These are phyloP conservation scores for Myrmecophaga tridactyla DNA, from an alignment of 2,113 vertebrate genomes.

Conservation along the genomic window DNA sequence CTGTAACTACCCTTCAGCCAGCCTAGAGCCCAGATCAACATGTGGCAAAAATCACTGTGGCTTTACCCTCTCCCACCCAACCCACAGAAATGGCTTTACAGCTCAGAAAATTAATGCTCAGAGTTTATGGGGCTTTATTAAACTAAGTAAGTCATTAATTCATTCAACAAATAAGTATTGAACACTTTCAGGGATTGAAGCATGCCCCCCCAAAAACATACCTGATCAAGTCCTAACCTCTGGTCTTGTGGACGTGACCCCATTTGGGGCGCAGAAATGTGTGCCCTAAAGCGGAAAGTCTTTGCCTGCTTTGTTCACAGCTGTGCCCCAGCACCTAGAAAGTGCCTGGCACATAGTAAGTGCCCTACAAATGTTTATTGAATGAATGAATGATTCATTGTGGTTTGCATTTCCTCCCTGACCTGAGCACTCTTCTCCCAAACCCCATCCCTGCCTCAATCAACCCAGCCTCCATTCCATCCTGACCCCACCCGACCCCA, in stretches of 20 bases:
- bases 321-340: not conserved
- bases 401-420: not conserved
- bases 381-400: not conserved
- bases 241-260: too few relatives aligned
- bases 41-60: not conserved
- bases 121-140: not conserved
- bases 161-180: not conserved
- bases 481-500: too few relatives aligned
- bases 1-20: not conserved
- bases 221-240: too few relatives aligned
- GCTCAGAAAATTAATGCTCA: not conserved
- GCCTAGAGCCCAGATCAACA: not conserved
- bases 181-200: not conserved
- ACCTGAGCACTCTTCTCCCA: not conserved
- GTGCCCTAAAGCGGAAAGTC: not conserved
- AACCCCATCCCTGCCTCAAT: not conserved
- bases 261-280: not conserved
- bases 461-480: not conserved
- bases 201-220: too few relatives aligned
- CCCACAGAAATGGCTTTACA: not conserved
- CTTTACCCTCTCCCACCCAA: not conserved
- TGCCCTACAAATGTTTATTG: not conserved
- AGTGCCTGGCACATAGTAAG: not conserved
- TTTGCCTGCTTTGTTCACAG: not conserved
- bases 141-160: not conserved